Base-by-base conservation (phyloP, 2,888 invertebrate species). In the Clunio marinus region DNA sequence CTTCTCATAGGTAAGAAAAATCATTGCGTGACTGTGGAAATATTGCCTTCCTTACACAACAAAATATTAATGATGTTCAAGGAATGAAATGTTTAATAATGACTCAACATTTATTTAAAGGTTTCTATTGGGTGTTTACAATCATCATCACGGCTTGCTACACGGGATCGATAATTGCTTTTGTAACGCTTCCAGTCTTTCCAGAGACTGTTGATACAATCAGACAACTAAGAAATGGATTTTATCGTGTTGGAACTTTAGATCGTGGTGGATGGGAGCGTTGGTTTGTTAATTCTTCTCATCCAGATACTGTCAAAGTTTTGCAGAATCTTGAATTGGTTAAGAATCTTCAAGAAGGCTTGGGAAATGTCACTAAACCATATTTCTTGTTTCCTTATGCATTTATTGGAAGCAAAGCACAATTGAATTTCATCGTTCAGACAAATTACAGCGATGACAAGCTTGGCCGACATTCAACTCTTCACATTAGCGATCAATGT, bases 131-230 rank as follows among this genome's bases (percentile, higher is more conserved):
- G 91, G 76, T 89, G n/a, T 91, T 91, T 73, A 91, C 91, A 2
- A 91, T 91, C 41, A 91, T 91, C 66, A 86, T 90, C 62, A 91
- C 90, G 1, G 87, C 91, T 65, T 89, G 90, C 74, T 91, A 91
- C 74, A 91, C 91, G 1, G 89, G 91, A 2, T 90, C 89, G 1
- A 91, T 91, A 25, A 91, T 91, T 74, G 90, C 91, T 0, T 91
- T 91, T 76, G 90, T 91, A 7, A 91, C 90, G 0, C 76, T 91
- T 60, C 90, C 91, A 0, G 81, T 88, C 0, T 89, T 85, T 77
- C 91, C 91, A 1, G 83, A 84, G 71, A 88, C 89, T 0, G 82
- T 89, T 3, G 89, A 91, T 73, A 84, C 85, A 0, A 83, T 88
- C 2, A 73, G 83, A 55, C 86, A 91, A 74, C 76, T 91, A 4